phyloP scores from a whole-genome alignment of 2,113 vertebrate species.

The Electrona antarctica region DNA sequence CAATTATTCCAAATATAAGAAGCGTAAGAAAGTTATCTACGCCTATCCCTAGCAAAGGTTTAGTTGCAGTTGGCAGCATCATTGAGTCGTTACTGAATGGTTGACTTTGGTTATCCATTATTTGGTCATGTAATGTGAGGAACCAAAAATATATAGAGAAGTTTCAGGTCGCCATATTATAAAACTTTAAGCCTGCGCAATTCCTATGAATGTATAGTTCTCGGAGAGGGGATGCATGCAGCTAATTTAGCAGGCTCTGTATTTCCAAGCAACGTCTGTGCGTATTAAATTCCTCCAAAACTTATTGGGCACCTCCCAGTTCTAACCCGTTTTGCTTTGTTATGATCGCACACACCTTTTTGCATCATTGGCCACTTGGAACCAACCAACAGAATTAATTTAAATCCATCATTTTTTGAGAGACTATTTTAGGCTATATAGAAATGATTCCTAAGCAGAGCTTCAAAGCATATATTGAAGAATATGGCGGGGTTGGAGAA shows the following conservation, averaged over 20 bases:
- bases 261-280: constrained; percentile 40
- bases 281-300: constrained; percentile 32
- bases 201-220: background rate
- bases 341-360: no score
- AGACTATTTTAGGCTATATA: no score
- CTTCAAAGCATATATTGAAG: no score
- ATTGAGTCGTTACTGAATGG: constrained; percentile 11
- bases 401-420: no score
- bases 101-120: constrained; percentile 55
- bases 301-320: no score
- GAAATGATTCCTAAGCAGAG: no score
- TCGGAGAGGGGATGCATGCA: constrained; percentile 2
- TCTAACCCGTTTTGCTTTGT: no score
- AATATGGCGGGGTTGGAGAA: no score
- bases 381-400: no score
- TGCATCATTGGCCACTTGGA: no score
- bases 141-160: background rate
- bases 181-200: background rate
- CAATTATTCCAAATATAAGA: constrained; percentile 86
- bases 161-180: constrained; percentile 29
- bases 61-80: constrained; percentile 30
- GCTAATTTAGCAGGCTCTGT: no score
- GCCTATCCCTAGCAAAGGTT: constrained; percentile 79
- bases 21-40: constrained; percentile 88
- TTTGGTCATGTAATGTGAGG: constrained; percentile 36